phyloP scores from a whole-genome alignment of 2,888 invertebrate species.

The Drosophila parthenogenetica region DNA sequence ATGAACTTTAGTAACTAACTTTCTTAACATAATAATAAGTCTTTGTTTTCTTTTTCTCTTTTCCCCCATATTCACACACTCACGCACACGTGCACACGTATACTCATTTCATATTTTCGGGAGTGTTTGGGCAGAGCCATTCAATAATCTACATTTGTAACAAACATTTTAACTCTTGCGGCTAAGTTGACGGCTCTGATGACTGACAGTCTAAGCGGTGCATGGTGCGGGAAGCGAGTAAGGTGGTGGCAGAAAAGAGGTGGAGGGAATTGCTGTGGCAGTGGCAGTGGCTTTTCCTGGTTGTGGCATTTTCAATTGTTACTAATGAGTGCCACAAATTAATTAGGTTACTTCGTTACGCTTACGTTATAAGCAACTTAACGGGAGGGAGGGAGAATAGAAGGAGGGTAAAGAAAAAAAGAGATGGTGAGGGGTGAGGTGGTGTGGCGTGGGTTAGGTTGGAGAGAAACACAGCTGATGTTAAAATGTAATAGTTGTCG shows the following conservation, averaged over 20 bases:
- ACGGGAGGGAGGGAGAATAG: background rate
- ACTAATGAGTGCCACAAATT: conserved; percentile 81
- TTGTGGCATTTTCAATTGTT: conserved; percentile 78
- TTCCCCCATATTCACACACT: background rate
- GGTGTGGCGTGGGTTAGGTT: background rate
- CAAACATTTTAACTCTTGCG: conserved; percentile 59
- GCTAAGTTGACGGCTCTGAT: conserved; percentile 46
- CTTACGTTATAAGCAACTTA: conserved; percentile 51
- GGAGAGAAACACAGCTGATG: conserved; percentile 48
- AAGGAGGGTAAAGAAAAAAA: conserved; percentile 3
- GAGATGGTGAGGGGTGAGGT: background rate
- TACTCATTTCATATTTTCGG: conserved; percentile 37
- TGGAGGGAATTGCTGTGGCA: conserved; percentile 3
- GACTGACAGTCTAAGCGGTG: conserved; percentile 27
- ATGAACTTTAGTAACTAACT: background rate
- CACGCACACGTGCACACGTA: background rate
- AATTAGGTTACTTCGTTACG: conserved; percentile 80
- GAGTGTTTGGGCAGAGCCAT: conserved; percentile 33
- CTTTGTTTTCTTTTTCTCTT: background rate
- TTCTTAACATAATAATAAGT: conserved; percentile 21
- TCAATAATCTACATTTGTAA: conserved; percentile 54
- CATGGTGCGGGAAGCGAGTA: background rate
- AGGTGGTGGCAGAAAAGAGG: background rate
- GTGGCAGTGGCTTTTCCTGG: conserved; percentile 30
- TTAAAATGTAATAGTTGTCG: conserved; percentile 72